Base-by-base conservation (phyloP, 2,888 invertebrate species). In the Agriotes lineatus region DNA sequence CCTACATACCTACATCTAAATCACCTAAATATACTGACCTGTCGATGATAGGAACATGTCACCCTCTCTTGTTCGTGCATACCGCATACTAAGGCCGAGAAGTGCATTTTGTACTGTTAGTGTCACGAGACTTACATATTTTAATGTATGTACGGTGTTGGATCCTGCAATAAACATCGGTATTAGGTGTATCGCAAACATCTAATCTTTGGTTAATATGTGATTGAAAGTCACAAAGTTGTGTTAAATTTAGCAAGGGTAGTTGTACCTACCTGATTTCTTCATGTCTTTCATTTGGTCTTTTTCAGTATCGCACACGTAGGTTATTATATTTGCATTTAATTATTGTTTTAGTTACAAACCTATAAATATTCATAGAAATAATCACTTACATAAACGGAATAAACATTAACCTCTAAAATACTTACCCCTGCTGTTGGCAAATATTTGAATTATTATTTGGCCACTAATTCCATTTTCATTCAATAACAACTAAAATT, bases 101-200 rank as follows among this genome's bases (percentile, higher is more conserved):
- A 94, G 87, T 6, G 99, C 97, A 94, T 99, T 99, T 88, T 99
- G 99, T 52, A 99, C 84, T 0, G 98, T 97, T 73, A 99, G 87
- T 42, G 96, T 92, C 39, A 96, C 87, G 78, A 99, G 88, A 83
- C 97, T 98, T 19, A 96, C 86, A 85, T 97, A 97, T 86, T 99
- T 99, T 69, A 95, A 77, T 54, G 78, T 76, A 48, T 79, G 59
- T 42, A 10, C 52, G 10, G 12, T 56, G 12, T 16, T 56, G 5
- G 48, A 20, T 16, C 42, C 42, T 42, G 9, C 1, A 42, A 42
- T 5, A 39, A 39, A 39, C 5, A 50, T 58, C 75, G 81, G 85
- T 85, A 95, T 95, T 95, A 80, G 97, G 96, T 1, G 97, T n/a
- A n/a, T n/a, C n/a, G n/a, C n/a, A n/a, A n/a, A n/a, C n/a, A n/a